Percentiles rank a stretch among this genome's conserved stretches.
Evolutionary conservation across 2,797 vertebrate species (phyloP).

Genomic region (Aythya fuligula): DNA sequence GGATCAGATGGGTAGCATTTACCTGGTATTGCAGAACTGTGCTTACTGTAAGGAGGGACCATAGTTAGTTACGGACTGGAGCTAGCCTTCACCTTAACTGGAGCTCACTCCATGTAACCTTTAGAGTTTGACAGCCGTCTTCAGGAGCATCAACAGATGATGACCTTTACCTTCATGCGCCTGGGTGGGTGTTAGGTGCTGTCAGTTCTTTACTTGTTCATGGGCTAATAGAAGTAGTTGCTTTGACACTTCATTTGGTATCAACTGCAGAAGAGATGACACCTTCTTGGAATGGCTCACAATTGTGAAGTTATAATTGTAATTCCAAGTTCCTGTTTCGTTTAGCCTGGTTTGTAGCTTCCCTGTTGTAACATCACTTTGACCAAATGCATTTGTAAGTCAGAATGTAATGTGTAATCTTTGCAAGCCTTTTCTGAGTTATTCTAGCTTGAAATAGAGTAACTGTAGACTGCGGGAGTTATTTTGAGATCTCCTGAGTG

Average conservation of each 20-base stretch:
- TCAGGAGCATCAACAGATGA: neutral
- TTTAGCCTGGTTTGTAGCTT: neutral
- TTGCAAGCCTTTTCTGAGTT: constrained; percentile 9
- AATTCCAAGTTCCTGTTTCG: neutral
- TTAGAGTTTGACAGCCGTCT: neutral
- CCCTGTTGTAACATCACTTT: neutral
- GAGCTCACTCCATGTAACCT: neutral
- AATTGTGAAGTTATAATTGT: neutral
- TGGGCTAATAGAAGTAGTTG: neutral
- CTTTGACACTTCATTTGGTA: neutral
- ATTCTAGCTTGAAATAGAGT: constrained; percentile 4
- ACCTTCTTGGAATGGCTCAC: neutral
- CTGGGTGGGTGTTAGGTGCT: neutral
- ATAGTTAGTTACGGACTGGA: neutral
- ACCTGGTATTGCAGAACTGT: neutral
- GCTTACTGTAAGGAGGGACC: neutral
- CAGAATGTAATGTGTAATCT: neutral
- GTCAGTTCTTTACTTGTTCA: neutral
- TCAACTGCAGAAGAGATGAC: neutral
- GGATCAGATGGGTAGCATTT: neutral
- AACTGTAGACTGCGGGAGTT: constrained; percentile 10
- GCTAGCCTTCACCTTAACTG: neutral
- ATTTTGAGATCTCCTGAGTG: constrained; percentile 48
- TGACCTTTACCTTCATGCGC: neutral
- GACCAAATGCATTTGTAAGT: neutral